phyloP scores from a whole-genome alignment of 37 sponge, comb jelly and placozoan species.

The Oopsacas minuta region DNA sequence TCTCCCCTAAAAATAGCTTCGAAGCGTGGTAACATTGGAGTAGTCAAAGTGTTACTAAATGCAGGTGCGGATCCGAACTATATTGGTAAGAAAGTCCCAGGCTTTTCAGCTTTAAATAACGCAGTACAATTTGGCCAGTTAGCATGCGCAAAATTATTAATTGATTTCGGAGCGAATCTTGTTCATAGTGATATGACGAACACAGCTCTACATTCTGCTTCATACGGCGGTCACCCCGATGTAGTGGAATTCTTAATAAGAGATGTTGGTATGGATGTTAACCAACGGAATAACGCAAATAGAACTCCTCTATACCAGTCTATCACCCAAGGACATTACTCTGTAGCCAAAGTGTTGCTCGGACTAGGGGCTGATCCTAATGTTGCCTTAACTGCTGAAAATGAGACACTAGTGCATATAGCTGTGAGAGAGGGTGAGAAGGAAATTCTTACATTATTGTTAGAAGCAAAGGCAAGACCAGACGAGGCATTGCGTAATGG shows the following conservation, averaged over 20 bases:
- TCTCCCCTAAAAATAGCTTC: background rate
- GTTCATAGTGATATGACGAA: conserved; percentile 8
- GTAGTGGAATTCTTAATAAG: background rate
- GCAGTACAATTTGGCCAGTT: conserved; percentile 5
- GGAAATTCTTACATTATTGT: background rate
- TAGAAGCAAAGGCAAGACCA: background rate
- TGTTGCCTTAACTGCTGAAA: background rate
- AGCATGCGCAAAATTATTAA: background rate
- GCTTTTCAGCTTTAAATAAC: background rate
- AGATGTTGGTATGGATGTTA: background rate
- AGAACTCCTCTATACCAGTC: background rate
- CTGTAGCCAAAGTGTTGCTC: background rate
- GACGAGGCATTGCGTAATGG: background rate
- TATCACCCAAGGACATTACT: background rate
- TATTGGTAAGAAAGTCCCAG: conserved; percentile 14
- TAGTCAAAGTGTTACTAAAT: background rate
- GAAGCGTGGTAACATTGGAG: background rate
- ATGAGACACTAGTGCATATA: background rate
- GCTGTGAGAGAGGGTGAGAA: background rate
- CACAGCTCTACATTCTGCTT: conserved; percentile 1
- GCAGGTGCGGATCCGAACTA: background rate
- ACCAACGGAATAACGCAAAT: background rate
- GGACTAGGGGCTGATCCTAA: conserved; percentile 3
- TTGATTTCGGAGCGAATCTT: background rate
- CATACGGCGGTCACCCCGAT: background rate